Evolutionary conservation across 2,888 invertebrate species (phyloP).

Genomic region (Tupiocoris notatus): DNA sequence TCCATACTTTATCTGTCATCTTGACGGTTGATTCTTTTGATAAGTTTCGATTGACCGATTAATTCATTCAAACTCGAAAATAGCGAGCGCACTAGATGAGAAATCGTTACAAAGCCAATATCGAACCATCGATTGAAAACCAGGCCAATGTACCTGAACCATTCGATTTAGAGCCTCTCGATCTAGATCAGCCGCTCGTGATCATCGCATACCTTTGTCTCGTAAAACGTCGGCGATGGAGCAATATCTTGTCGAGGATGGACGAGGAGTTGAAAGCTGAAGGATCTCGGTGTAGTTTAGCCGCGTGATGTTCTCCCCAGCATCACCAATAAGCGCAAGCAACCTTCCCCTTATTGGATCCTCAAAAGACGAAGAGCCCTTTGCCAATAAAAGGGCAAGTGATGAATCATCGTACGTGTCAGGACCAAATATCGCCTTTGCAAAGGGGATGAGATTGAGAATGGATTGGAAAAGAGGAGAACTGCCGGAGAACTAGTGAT

Average conservation of each 20-base stretch:
- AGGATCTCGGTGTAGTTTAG: not conserved
- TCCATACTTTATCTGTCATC: too few relatives aligned
- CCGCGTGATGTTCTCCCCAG: not conserved
- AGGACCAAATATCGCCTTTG: slow-evolving; percentile 20
- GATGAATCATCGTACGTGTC: slow-evolving; percentile 26
- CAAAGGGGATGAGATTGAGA: not conserved
- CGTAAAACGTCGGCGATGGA: not conserved
- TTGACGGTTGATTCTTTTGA: too few relatives aligned
- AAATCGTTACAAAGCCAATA: not conserved
- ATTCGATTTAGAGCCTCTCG: too few relatives aligned
- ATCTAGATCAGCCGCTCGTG: not conserved
- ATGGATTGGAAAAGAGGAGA: not conserved
- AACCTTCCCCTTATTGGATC: not conserved
- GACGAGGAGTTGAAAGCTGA: not conserved
- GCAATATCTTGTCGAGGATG: not conserved
- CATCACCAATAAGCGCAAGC: not conserved
- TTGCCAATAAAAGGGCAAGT: slow-evolving; percentile 17
- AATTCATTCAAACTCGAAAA: too few relatives aligned
- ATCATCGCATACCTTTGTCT: not conserved
- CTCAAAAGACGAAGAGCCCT: not conserved
- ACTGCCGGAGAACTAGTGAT: not conserved
- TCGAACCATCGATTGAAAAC: too few relatives aligned
- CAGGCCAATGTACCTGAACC: too few relatives aligned
- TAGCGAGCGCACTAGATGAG: too few relatives aligned
- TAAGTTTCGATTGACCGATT: too few relatives aligned